Evolutionary conservation across 2,888 invertebrate species (phyloP), one percentile per base, ranked within the genome.

Genomic region (Amphipoea oculea): DNA sequence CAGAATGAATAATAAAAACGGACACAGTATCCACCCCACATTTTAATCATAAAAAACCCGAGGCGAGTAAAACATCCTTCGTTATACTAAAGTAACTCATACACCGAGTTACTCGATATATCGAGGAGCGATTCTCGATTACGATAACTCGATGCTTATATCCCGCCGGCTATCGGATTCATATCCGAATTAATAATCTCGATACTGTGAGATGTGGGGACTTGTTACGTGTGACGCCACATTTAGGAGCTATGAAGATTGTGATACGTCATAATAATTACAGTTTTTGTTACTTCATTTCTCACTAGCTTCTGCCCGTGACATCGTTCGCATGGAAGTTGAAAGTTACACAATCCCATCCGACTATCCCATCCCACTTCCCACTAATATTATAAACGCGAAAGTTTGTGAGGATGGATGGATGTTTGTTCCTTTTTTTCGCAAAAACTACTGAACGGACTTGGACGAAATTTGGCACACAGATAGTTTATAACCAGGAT

Each of bases 131-230:
- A 89, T 91, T 89, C 88, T 90, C 89, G 88, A 89, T 90, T 91
- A 87, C 91, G 94, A 95, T 95, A 94, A 93, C 88, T 89, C 89
- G 90, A 91, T 90, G 90, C 89, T 87, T 85, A 87, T 88, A 90
- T 89, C 94, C 95, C 94, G 93, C 89, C 93, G 95, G 94, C 94
- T 93, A 94, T 92, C 93, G 93, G 94, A 94, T 95, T 93, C 94
- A 94, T 96, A 96, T 96, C 96, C 96, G 95, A 96, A 95, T 95
- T 96, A 96, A 94, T 95, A 95, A 95, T 95, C 95, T 95, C 91
- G 94, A 93, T 93, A 90, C 92, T 93, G 92, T 94, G 92, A 89
- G 88, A 89, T 89, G 89, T 95, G 93, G 92, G 93, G 90, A 92
- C 92, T 94, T 93, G 95, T 95, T 96, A 95, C 93, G 94, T 94